Evolutionary conservation across 92 coral and sea anemone genomes (phyloP), one percentile per base, ranked within the genome.

Genomic region (Muricea muricata): DNA sequence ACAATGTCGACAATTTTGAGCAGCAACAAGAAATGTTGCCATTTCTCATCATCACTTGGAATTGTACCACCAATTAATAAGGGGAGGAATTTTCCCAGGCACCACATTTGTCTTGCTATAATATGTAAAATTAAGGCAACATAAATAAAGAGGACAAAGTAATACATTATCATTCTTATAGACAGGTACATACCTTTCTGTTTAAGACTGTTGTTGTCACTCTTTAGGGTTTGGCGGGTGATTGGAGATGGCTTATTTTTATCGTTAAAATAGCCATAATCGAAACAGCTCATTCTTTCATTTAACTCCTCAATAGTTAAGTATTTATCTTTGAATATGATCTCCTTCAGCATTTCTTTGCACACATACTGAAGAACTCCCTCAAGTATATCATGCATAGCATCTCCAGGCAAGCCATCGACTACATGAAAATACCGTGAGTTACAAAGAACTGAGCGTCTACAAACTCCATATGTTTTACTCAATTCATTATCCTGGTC

Each of bases 21-120:
- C 14, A 89, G 68, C 17, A 15, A 20, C 30, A 33, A 21, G 67
- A 84, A 84, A 26, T 26, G 85, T 26, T 88, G 88, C 91, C 91
- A 91, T 45, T 31, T 65, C 29, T 91, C 94, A 80, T 87, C 85
- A 31, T 91, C 91, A 13, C 84, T 79, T 1, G 91, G 85, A 1
- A 91, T 63, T 23, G 39, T 9, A 73, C 50, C 80, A 23, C 89
- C 89, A 78, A 89, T 69, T 14, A 89, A 29, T n/a, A 84, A n/a
- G 56, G 31, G 92, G 5, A 89, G 89, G 54, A 34, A 55, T 71
- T 40, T 85, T 32, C 86, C 89, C 50, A 89, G 75, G 54, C 89
- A 89, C 92, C 92, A 89, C 89, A 85, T 85, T 65, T 89, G 92
- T 68, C 89, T 85, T 50, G 92, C 92, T 89, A 73, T 6, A 65